Evolutionary conservation across 2,797 vertebrate genomes (phyloP).

Genomic region (Alfaro cultratus): DNA sequence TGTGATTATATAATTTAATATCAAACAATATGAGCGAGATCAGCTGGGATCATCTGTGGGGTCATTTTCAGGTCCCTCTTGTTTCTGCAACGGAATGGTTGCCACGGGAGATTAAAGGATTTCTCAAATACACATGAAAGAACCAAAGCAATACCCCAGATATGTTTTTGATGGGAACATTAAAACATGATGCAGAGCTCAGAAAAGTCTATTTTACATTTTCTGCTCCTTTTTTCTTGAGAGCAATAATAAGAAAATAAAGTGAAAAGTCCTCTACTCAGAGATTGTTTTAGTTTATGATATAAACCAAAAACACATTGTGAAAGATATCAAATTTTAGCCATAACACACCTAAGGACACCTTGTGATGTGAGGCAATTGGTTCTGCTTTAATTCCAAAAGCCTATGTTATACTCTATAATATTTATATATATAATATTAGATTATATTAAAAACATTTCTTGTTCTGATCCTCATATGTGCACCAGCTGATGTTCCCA

Average conservation of each 20-base stretch:
- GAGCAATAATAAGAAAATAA: neutral
- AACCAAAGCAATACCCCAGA: too few species aligned
- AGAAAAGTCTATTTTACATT: too few species aligned
- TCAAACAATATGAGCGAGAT: neutral
- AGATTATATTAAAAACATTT: neutral
- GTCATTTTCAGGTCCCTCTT: neutral
- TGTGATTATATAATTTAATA: neutral
- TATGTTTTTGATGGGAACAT: too few species aligned
- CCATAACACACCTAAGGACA: neutral
- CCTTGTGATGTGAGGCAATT: neutral
- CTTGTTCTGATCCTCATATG: neutral
- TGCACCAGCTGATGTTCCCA: neutral
- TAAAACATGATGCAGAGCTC: too few species aligned
- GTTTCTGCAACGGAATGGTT: too few species aligned
- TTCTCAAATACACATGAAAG: too few species aligned
- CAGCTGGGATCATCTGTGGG: neutral
- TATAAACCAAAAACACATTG: neutral
- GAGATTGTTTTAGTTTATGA: neutral
- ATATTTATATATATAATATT: neutral
- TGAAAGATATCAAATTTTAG: neutral
- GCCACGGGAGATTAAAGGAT: too few species aligned
- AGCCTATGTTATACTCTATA: neutral
- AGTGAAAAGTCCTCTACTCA: neutral
- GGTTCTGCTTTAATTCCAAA: neutral
- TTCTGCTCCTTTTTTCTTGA: too few species aligned